Conservation (phyloP, 2,797 vertebrate genomes). For the Dromococcyx pavoninus region DNA sequence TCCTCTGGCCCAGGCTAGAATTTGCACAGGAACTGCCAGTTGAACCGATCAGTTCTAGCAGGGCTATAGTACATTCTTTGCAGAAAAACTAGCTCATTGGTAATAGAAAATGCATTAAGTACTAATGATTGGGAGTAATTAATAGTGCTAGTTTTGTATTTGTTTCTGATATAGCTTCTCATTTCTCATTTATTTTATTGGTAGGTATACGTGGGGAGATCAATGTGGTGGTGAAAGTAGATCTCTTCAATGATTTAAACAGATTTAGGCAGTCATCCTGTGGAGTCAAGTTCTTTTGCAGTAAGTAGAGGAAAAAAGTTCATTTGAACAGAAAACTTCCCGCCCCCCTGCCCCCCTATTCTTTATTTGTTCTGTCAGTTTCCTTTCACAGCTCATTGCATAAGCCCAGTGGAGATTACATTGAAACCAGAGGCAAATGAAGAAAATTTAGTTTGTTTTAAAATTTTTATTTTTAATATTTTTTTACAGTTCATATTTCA, state of each 20-base stretch:
- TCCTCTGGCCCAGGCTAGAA: neutral
- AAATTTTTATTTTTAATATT: neutral
- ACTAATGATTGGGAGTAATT: neutral
- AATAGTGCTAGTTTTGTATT: neutral
- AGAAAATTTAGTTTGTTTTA: neutral
- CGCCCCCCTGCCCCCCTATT: accelerated
- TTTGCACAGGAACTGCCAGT: neutral
- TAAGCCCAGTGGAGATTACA: neutral
- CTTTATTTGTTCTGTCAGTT: neutral
- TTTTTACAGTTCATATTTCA: neutral
- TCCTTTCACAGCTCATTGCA: neutral
- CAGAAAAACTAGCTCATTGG: neutral
- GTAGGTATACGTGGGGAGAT: slow-evolving; percentile 97
- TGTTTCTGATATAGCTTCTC: neutral
- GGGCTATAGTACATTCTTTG: neutral
- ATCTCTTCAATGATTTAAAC: slow-evolving; percentile 98
- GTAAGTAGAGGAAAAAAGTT: slow-evolving; percentile 78
- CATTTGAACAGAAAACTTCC: neutral
- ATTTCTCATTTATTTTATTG: neutral
- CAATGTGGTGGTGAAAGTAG: slow-evolving; percentile 95
- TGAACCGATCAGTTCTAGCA: neutral
- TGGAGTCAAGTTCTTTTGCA: slow-evolving; percentile 98
- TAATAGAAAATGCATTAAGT: neutral
- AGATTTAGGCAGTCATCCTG: slow-evolving; percentile 98
- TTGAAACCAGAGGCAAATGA: neutral